A percentile compares a stretch with the other conserved stretches of the same genome.
These are phyloP conservation scores for Dryas iulia DNA, from an alignment of 1,140 invertebrate species.

Conservation along the genomic window DNA sequence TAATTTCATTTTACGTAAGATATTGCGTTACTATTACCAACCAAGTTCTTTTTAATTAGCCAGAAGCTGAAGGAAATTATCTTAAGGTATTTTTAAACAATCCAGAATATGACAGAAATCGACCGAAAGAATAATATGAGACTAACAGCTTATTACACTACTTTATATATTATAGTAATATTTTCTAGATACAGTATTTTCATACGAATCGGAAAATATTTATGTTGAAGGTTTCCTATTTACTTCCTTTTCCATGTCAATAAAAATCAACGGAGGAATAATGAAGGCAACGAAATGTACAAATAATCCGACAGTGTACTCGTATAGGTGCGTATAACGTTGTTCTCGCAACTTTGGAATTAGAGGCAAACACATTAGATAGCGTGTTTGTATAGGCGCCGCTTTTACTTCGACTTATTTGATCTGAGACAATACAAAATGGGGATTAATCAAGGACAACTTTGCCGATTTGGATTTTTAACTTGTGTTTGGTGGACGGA, in stretches of 20 bases:
- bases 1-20: too few relatives aligned
- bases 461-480: conserved; percentile 60
- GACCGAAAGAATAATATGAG: too few relatives aligned
- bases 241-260: conserved; percentile 8
- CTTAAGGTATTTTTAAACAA: too few relatives aligned
- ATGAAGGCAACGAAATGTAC: conserved; percentile 16
- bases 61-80: too few relatives aligned
- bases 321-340: conserved; percentile 42
- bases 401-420: conserved; percentile 62
- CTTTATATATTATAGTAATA: neutral
- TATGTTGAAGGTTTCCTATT: conserved; percentile 7
- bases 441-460: conserved; percentile 61
- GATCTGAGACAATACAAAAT: conserved; percentile 68
- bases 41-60: too few relatives aligned
- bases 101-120: too few relatives aligned
- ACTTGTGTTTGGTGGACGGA: conserved; percentile 35
- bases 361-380: conserved; percentile 74
- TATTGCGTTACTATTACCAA: too few relatives aligned
- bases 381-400: conserved; percentile 68
- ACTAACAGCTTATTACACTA: neutral
- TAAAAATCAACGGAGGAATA: conserved; percentile 5
- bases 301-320: conserved; percentile 44
- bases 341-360: conserved; percentile 65
- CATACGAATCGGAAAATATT: neutral
- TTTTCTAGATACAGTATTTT: neutral